These are phyloP conservation scores for Arizona elegans DNA, from an alignment of 2,113 vertebrate genomes.

Conservation along the genomic window DNA sequence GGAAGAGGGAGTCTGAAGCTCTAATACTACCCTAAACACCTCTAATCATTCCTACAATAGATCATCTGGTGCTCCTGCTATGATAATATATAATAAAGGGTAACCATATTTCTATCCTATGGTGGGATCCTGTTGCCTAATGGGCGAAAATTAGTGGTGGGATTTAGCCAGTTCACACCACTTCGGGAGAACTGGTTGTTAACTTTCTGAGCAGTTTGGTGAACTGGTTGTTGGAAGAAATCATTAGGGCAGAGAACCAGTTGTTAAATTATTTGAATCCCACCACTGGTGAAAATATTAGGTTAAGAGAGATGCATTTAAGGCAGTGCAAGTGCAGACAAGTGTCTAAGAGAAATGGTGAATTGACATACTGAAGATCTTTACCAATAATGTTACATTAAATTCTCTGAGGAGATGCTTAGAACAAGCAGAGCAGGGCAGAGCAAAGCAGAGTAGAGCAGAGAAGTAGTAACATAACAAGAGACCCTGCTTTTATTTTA, in stretches of 20 bases:
- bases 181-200: no score
- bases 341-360: not conserved
- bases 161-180: no score
- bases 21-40: not conserved
- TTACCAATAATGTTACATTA: not conserved
- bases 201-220: no score
- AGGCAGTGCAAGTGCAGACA: not conserved
- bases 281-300: not conserved
- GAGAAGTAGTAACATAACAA: not conserved
- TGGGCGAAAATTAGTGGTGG: not conserved
- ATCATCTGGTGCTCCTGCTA: not conserved
- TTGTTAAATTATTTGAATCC: no score
- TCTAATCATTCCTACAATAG: not conserved
- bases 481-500: not conserved
- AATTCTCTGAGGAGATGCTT: not conserved
- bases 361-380: not conserved
- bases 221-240: no score
- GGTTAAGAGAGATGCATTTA: not conserved
- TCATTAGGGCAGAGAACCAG: no score
- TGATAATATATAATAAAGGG: not conserved
- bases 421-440: not conserved
- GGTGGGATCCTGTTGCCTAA: not conserved
- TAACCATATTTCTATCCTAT: not conserved
- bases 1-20: not conserved
- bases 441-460: not conserved